Conservation (phyloP, 1,140 invertebrate genomes). For the Palaemon carinicauda region DNA sequence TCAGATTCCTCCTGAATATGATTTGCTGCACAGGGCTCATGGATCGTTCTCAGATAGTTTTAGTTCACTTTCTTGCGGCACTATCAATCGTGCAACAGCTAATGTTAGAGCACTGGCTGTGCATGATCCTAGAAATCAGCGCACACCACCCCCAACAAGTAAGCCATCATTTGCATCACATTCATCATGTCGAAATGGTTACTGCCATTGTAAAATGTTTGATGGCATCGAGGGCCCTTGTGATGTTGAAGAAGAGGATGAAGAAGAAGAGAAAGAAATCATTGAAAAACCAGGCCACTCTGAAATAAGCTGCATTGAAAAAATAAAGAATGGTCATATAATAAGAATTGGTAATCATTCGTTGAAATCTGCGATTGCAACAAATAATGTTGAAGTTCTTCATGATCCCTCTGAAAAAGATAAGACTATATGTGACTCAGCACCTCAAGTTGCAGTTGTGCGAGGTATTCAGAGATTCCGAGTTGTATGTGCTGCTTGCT, state of each 20-base stretch:
- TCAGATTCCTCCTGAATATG: constrained; percentile 32
- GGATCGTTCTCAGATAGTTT: constrained; percentile 54
- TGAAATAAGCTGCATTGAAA: background rate
- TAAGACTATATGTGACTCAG: background rate
- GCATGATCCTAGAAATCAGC: background rate
- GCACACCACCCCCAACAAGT: constrained; percentile 3
- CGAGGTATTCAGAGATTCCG: constrained; percentile 51
- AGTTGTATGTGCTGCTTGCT: constrained; percentile 51
- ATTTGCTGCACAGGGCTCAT: constrained; percentile 35
- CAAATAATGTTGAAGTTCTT: background rate
- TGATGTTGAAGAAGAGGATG: constrained; percentile 18
- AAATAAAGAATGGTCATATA: background rate
- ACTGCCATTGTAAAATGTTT: constrained; percentile 45
- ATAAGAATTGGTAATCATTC: too few species aligned
- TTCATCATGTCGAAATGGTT: constrained; percentile 40
- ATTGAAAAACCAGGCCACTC: background rate
- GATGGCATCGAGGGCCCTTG: constrained; percentile 37
- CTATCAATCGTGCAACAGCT: constrained; percentile 12
- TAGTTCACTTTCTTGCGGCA: constrained; percentile 52
- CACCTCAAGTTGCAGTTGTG: constrained; percentile 47
- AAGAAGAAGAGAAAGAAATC: constrained; percentile 3
- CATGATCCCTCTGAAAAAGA: background rate
- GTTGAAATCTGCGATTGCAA: background rate
- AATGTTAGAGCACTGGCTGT: background rate
- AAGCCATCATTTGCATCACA: constrained; percentile 14